Percentiles rank a stretch among this genome's conserved stretches.
Evolutionary conservation across 2,797 vertebrate genomes (phyloP).

Genomic region (Onychomys torridus): DNA sequence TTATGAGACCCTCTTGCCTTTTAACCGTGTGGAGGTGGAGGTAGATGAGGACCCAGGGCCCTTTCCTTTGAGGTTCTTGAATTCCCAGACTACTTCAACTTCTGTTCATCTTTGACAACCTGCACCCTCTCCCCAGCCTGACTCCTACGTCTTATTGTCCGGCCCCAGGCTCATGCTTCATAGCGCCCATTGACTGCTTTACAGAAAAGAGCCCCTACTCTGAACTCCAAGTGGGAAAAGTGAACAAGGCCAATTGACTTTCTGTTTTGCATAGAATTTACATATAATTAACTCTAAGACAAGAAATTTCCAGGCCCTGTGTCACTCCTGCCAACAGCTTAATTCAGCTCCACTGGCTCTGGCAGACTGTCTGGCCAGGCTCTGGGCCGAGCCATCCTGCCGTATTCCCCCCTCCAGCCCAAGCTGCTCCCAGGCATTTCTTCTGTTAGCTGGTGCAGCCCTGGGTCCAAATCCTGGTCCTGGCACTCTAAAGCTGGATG

Average conservation of each 20-base stretch:
- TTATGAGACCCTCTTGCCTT: not conserved
- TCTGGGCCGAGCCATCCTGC: slow-evolving; percentile 40
- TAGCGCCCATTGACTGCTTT: slow-evolving; percentile 17
- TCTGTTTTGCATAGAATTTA: slow-evolving; percentile 77
- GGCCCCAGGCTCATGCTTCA: not conserved
- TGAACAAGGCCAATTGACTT: slow-evolving; percentile 68
- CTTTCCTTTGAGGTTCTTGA: slow-evolving; percentile 49
- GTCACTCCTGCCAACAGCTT: slow-evolving; percentile 76
- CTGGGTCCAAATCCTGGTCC: slow-evolving; percentile 19
- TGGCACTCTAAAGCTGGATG: not conserved
- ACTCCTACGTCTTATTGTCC: slow-evolving; percentile 29
- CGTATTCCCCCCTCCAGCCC: not conserved
- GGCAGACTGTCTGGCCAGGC: slow-evolving; percentile 67
- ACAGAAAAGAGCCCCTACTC: slow-evolving; percentile 22
- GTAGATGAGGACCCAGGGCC: not conserved
- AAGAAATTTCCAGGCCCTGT: slow-evolving; percentile 74
- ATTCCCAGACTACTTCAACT: slow-evolving; percentile 54
- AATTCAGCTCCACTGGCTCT: slow-evolving; percentile 64
- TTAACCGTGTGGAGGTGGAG: not conserved
- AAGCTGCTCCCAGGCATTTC: not conserved
- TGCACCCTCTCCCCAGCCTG: not conserved
- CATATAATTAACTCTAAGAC: slow-evolving; percentile 78
- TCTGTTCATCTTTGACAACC: not conserved
- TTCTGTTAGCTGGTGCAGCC: not conserved
- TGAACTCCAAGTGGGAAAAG: not conserved